Percentiles rank a stretch among this genome's conserved stretches.
Evolutionary conservation across 2,113 vertebrate genomes (phyloP).

Genomic region (Poecile atricapillus): DNA sequence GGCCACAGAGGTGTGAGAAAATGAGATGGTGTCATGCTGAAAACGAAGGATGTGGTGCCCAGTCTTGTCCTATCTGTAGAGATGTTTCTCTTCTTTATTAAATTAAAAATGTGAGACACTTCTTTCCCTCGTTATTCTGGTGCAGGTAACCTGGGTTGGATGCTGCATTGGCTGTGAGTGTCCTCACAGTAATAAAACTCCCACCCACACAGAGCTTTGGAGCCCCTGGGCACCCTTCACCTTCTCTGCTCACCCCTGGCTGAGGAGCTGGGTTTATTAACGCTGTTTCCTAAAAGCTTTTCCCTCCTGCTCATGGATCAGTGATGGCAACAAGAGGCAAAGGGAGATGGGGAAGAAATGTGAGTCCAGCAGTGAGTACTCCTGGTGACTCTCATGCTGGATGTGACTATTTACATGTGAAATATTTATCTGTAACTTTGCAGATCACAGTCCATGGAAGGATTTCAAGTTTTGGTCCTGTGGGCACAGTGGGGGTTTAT

Average conservation of each 20-base stretch:
- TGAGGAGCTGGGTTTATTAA: background rate
- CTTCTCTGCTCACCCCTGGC: background rate
- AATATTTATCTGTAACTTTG: background rate
- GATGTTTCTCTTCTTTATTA: background rate
- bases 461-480: background rate
- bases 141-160: fast-evolving
- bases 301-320: background rate
- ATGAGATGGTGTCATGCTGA: background rate
- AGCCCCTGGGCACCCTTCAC: background rate
- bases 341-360: background rate
- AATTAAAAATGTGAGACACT: background rate
- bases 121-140: background rate
- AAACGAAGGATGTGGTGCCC: fast-evolving
- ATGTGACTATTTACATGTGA: fast-evolving
- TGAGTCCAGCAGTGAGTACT: fast-evolving
- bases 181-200: background rate
- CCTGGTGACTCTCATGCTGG: fast-evolving
- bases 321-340: background rate
- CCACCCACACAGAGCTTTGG: background rate
- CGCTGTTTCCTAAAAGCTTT: fast-evolving
- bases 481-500: background rate
- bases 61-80: fast-evolving
- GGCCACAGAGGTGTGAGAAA: background rate
- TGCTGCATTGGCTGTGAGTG: fast-evolving
- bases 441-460: background rate